These are phyloP conservation scores for Hypotaenidia philippensis DNA, from an alignment of 2,797 vertebrate genomes.

Conservation along the genomic window DNA sequence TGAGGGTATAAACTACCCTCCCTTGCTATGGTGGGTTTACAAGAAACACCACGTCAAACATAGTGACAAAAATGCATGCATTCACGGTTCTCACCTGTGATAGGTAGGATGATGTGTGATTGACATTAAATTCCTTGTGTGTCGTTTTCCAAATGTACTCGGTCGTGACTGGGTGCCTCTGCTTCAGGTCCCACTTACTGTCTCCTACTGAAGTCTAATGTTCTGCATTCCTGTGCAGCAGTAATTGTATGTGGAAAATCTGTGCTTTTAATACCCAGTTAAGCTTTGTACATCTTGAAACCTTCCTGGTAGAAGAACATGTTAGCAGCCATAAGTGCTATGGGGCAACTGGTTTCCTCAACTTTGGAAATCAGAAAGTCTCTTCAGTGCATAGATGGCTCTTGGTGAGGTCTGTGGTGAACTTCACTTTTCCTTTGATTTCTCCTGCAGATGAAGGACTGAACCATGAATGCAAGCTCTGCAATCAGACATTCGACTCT, in stretches of 20 bases:
- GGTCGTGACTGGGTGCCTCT: not conserved
- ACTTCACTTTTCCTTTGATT: conserved; percentile 50
- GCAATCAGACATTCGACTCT: conserved; percentile 97
- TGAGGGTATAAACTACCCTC: not conserved
- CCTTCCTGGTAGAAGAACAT: not conserved
- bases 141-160: not conserved
- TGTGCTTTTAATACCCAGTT: not conserved
- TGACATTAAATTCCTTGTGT: not conserved
- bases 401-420: not conserved
- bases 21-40: not conserved
- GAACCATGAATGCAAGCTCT: conserved; percentile 98
- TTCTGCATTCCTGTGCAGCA: not conserved
- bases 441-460: conserved; percentile 91
- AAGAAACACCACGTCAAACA: not conserved
- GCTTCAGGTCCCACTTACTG: not conserved
- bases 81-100: not conserved
- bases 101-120: not conserved
- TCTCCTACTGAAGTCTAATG: conserved; percentile 7
- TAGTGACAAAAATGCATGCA: not conserved
- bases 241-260: not conserved
- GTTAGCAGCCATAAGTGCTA: not conserved
- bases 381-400: not conserved
- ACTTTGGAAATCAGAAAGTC: not conserved
- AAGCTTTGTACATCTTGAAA: not conserved
- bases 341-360: not conserved